These are phyloP conservation scores for Speoplatyrhinus poulsoni DNA, from an alignment of 2,113 vertebrate genomes.

Conservation along the genomic window DNA sequence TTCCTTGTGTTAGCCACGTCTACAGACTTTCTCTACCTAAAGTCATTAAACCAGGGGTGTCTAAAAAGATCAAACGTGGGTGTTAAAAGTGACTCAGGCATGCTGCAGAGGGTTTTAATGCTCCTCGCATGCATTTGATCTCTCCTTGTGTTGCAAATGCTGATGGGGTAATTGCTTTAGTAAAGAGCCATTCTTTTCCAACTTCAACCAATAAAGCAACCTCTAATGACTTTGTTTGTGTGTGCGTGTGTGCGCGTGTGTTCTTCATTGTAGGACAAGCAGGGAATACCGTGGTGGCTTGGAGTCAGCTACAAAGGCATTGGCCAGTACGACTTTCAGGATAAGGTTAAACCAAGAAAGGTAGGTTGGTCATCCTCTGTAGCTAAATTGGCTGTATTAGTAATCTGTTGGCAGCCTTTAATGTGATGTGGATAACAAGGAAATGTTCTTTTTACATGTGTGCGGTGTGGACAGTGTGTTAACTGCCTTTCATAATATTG, in stretches of 20 bases:
- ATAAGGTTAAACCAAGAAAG: conserved; percentile 95
- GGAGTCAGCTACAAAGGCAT: conserved; percentile 98
- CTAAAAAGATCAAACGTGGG: conserved; percentile 57
- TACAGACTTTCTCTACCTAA: conserved; percentile 29
- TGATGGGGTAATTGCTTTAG: conserved; percentile 58
- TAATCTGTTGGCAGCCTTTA: neutral
- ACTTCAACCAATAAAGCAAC: conserved; percentile 38
- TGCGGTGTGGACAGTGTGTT: too few relatives aligned
- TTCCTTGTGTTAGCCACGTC: neutral
- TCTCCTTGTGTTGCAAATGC: conserved; percentile 50
- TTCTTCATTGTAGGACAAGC: conserved; percentile 88
- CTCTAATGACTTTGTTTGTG: conserved; percentile 36
- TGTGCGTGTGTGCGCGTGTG: conserved; percentile 19
- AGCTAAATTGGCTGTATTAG: neutral
- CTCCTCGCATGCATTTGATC: conserved; percentile 46
- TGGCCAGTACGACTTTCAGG: conserved; percentile 94
- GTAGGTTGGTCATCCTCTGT: conserved; percentile 67
- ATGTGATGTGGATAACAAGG: neutral
- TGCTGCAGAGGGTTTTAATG: conserved; percentile 43
- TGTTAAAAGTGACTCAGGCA: conserved; percentile 32
- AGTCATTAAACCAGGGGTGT: conserved; percentile 49
- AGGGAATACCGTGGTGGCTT: conserved; percentile 97
- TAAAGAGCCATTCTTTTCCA: conserved; percentile 31
- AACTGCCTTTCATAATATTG: neutral
- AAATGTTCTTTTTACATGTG: too few relatives aligned